These are phyloP conservation scores for Amblyjoppa fuscipennis DNA, from an alignment of 2,888 invertebrate genomes.

Conservation along the genomic window DNA sequence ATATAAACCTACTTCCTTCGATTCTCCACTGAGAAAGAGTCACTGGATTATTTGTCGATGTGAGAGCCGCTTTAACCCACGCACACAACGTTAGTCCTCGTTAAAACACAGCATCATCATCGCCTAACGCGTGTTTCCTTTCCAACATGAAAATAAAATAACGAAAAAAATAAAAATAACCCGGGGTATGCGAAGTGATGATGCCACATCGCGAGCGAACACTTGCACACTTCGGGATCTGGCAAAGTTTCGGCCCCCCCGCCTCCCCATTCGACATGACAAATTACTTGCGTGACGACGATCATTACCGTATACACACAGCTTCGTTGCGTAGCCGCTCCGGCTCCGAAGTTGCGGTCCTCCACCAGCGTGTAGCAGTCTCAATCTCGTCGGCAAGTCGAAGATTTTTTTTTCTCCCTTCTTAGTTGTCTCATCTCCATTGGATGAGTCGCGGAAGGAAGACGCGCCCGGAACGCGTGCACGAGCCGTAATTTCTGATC, in stretches of 20 bases:
- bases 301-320: slow-evolving; percentile 69
- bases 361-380: slow-evolving; percentile 46
- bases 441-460: slow-evolving; percentile 20
- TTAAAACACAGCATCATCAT: slow-evolving; percentile 23
- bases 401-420: slow-evolving; percentile 54
- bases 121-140: slow-evolving; percentile 25
- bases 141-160: slow-evolving; percentile 38
- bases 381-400: slow-evolving; percentile 64
- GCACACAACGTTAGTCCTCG: slow-evolving; percentile 7
- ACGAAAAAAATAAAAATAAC: slow-evolving; percentile 33
- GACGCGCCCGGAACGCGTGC: slow-evolving; percentile 26
- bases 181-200: slow-evolving; percentile 47
- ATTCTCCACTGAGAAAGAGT: background rate
- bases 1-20: background rate
- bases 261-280: slow-evolving; percentile 67
- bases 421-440: slow-evolving; percentile 43
- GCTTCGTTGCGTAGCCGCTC: slow-evolving; percentile 9
- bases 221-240: slow-evolving; percentile 63
- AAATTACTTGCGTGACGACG: slow-evolving; percentile 74
- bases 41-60: slow-evolving; percentile 12
- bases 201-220: slow-evolving; percentile 59
- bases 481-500: slow-evolving; percentile 75
- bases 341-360: background rate
- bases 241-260: slow-evolving; percentile 3
- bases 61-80: slow-evolving; percentile 18